Percentiles rank a stretch among this genome's conserved stretches.
These are phyloP conservation scores for Porites lutea DNA, from an alignment of 64 coral and sea anemone species.

Conservation along the genomic window DNA sequence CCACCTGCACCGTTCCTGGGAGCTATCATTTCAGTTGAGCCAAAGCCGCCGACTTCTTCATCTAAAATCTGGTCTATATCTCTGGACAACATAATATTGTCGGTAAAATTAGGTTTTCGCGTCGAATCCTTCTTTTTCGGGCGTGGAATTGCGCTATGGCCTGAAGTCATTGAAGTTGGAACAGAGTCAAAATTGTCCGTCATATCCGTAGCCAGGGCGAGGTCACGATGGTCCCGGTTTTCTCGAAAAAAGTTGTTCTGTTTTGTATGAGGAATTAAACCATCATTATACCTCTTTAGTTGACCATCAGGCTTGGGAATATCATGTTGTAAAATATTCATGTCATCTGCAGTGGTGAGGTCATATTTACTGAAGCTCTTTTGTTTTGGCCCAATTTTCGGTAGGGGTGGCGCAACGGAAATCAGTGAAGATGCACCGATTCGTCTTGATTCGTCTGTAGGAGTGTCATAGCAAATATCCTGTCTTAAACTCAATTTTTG, in stretches of 20 bases:
- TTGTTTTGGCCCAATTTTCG: neutral
- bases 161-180: neutral
- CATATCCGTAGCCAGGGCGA: too few relatives aligned
- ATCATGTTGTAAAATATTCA: neutral
- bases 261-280: neutral
- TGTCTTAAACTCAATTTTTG: neutral
- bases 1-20: neutral
- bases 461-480: neutral
- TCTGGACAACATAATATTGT: neutral
- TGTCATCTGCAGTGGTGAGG: neutral
- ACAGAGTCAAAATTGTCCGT: neutral
- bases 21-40: neutral
- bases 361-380: neutral
- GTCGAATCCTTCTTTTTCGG: conserved; percentile 8
- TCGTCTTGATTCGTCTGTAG: neutral
- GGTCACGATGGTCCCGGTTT: neutral
- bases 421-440: neutral
- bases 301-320: neutral
- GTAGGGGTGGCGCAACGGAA: neutral
- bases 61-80: conserved; percentile 25
- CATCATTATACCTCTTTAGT: neutral
- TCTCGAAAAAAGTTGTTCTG: neutral
- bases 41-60: neutral
- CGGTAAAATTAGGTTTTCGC: conserved; percentile 1
- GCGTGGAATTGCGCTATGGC: neutral